A percentile compares a stretch with the other conserved stretches of the same genome.
These are phyloP conservation scores for Macrophya annulata DNA, from an alignment of 2,888 invertebrate genomes.

Conservation along the genomic window DNA sequence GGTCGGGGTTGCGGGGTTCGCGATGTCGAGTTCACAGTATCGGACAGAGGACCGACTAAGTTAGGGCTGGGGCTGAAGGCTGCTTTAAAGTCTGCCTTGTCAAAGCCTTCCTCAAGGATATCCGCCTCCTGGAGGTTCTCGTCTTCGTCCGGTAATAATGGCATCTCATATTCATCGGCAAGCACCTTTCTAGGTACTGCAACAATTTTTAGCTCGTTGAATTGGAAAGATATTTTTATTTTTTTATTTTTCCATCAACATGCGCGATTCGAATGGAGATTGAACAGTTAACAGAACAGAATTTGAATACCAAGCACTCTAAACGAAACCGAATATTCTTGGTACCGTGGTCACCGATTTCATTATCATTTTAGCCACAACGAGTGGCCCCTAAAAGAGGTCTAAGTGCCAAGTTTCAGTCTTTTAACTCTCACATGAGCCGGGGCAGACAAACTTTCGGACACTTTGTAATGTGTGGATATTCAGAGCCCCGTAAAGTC, in stretches of 20 bases:
- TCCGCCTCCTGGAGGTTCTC: slow-evolving; percentile 49
- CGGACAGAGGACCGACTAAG: slow-evolving; percentile 50
- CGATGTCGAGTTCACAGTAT: slow-evolving; percentile 50
- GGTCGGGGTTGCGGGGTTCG: slow-evolving; percentile 45
- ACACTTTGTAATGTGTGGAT: background rate
- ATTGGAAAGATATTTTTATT: background rate
- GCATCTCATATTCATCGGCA: slow-evolving; percentile 56
- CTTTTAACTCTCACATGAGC: background rate
- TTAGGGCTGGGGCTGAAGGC: slow-evolving; percentile 56
- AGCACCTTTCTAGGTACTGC: slow-evolving; percentile 54
- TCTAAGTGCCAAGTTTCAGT: slow-evolving; percentile 9
- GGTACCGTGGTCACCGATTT: background rate
- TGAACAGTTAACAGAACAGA: background rate
- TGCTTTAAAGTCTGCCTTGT: slow-evolving; percentile 56
- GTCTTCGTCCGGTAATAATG: slow-evolving; percentile 52
- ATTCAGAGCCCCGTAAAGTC: background rate
- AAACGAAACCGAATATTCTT: background rate
- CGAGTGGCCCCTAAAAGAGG: background rate
- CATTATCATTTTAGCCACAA: background rate
- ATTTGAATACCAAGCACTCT: background rate
- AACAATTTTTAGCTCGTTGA: background rate
- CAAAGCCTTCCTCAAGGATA: slow-evolving; percentile 56
- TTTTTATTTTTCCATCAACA: background rate
- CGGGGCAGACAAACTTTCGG: background rate
- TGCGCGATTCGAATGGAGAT: too few species aligned